Conservation (phyloP, 2,888 invertebrate genomes). For the Boloria selene region DNA sequence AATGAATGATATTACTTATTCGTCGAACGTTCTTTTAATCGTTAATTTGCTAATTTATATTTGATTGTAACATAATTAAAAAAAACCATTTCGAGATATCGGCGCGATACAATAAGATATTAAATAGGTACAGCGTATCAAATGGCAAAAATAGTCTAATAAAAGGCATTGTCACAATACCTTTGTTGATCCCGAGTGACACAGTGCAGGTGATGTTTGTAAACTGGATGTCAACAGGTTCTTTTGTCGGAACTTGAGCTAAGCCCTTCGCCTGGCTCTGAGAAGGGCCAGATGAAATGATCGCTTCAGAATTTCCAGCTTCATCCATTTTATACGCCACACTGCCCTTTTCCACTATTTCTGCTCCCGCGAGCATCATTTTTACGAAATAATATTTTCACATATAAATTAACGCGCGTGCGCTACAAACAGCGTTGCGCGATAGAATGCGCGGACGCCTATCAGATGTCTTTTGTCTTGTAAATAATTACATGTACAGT, state of each 20-base stretch:
- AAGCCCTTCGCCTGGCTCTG: constrained; percentile 45
- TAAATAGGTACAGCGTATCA: neutral
- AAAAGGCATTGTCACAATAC: constrained; percentile 59
- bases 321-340: constrained; percentile 53
- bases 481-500: constrained; percentile 39
- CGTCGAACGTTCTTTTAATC: no score
- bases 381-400: constrained; percentile 39
- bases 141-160: neutral
- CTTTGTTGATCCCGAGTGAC: constrained; percentile 87
- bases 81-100: no score
- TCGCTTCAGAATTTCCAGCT: constrained; percentile 32
- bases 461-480: constrained; percentile 45
- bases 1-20: no score
- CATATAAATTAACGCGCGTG: constrained; percentile 55
- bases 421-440: constrained; percentile 54
- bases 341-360: constrained; percentile 64
- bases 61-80: no score
- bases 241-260: constrained; percentile 56
- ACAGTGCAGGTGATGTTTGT: constrained; percentile 88
- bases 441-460: constrained; percentile 62
- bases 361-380: constrained; percentile 77
- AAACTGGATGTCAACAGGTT: constrained; percentile 88
- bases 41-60: no score
- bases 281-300: constrained; percentile 35
- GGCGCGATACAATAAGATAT: no score